Conservation (phyloP, 2,888 invertebrate species). For the Rhyacophila evoluta region DNA sequence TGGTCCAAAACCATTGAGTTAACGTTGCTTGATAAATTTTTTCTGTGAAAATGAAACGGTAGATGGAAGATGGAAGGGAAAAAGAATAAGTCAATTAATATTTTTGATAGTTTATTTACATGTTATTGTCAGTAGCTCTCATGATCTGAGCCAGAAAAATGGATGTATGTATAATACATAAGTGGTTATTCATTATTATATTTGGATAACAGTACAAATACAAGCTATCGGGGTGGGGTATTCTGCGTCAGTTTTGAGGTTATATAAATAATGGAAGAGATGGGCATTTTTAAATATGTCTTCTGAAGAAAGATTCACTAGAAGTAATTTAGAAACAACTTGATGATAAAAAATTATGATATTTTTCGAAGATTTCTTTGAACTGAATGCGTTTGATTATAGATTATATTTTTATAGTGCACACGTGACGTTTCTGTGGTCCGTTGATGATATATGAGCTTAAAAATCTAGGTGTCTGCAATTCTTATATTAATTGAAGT, state of each 20-base stretch:
- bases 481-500: background rate
- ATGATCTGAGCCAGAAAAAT: conserved; percentile 49
- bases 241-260: conserved; percentile 23
- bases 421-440: conserved; percentile 8
- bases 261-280: conserved; percentile 45
- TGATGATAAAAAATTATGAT: conserved; percentile 10
- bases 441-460: conserved; percentile 25
- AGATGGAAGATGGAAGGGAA: background rate
- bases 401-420: background rate
- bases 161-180: conserved; percentile 46
- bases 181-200: conserved; percentile 26
- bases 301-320: background rate
- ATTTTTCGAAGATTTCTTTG: background rate
- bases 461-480: conserved; percentile 4
- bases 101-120: conserved; percentile 54
- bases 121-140: conserved; percentile 52
- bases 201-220: conserved; percentile 42
- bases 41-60: too few relatives aligned
- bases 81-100: conserved; percentile 15
- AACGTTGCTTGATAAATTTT: too few relatives aligned
- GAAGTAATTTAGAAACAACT: background rate
- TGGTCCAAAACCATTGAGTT: too few relatives aligned
- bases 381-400: background rate
- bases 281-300: conserved; percentile 25
- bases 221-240: conserved; percentile 28